Conservation (phyloP, 92 coral and sea anemone species). For the Anthopleura xanthogrammica region DNA sequence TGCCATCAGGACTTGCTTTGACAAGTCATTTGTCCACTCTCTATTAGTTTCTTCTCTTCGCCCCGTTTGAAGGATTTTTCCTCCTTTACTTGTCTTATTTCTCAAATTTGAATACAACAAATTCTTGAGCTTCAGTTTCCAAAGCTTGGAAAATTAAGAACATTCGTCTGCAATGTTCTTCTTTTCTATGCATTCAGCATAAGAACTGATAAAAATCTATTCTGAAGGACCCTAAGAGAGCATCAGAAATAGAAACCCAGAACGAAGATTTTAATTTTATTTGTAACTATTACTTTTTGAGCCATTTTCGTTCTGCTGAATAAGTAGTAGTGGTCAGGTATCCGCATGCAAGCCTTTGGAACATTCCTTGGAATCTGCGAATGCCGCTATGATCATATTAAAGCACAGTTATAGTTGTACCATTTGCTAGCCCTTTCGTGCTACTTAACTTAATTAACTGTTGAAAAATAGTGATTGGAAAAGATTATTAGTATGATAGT, state of each 20-base stretch:
- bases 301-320: too few species aligned
- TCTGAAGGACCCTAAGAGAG: neutral
- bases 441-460: neutral
- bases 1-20: neutral
- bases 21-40: neutral
- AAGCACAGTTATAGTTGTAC: neutral
- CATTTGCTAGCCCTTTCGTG: neutral
- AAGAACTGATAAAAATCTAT: neutral
- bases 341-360: neutral
- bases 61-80: neutral
- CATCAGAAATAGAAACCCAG: neutral
- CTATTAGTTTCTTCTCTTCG: neutral
- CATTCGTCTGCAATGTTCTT: too few species aligned
- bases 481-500: too few species aligned
- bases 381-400: neutral
- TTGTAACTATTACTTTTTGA: too few species aligned
- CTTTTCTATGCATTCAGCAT: neutral
- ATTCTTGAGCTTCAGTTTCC: too few species aligned
- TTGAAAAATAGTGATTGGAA: too few species aligned
- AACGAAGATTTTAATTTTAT: neutral
- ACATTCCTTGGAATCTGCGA: neutral
- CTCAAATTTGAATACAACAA: neutral
- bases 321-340: too few species aligned
- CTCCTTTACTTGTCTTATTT: neutral
- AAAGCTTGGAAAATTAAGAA: too few species aligned